Evolutionary conservation across 2,888 invertebrate species (phyloP).

Genomic region (Dione vanillae): DNA sequence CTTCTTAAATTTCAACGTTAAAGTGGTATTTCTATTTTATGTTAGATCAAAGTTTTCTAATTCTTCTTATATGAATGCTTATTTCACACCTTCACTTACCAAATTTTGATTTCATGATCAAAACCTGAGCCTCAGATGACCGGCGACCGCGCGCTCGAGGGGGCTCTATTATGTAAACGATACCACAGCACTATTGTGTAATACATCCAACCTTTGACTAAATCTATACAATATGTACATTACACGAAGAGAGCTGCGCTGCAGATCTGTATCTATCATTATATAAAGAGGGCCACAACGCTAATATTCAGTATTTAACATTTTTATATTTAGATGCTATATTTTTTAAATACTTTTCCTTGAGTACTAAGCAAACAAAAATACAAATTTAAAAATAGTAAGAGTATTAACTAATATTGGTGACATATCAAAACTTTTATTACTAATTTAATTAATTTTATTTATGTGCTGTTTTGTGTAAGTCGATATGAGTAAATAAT

Average conservation of each 20-base stretch:
- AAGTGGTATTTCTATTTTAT: too few relatives aligned
- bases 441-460: too few relatives aligned
- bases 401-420: background rate
- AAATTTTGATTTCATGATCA: slow-evolving; percentile 37
- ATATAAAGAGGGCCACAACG: slow-evolving; percentile 21
- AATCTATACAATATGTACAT: slow-evolving; percentile 22
- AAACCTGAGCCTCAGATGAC: slow-evolving; percentile 28
- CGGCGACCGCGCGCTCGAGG: slow-evolving; percentile 11
- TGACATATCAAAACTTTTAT: too few relatives aligned
- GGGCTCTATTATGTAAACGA: slow-evolving; percentile 29
- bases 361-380: background rate
- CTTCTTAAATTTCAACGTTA: too few relatives aligned
- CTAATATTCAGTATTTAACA: background rate
- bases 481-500: too few relatives aligned
- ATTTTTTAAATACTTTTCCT: background rate
- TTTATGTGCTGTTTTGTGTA: too few relatives aligned
- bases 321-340: too few relatives aligned
- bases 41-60: background rate
- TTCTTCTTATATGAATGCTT: background rate
- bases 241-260: slow-evolving; percentile 3
- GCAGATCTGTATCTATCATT: slow-evolving; percentile 34
- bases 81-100: slow-evolving; percentile 27
- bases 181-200: slow-evolving; percentile 32
- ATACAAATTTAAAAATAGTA: background rate
- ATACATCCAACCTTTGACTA: slow-evolving; percentile 40